Base-by-base conservation (phyloP, 2,113 vertebrate genomes). In the Pelobates fuscus region DNA sequence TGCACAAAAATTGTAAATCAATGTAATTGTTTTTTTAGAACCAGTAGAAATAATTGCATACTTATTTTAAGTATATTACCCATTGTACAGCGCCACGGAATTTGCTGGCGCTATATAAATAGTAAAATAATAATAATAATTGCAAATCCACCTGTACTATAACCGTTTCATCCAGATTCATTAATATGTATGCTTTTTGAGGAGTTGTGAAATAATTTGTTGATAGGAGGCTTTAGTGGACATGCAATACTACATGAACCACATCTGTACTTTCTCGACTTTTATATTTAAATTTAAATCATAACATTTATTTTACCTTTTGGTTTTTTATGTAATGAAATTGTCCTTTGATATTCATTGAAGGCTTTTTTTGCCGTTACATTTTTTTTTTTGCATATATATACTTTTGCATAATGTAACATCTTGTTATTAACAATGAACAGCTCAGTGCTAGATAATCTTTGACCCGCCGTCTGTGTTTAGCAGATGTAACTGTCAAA, bases 381-480 rank as follows among this genome's bases (percentile, higher is more conserved):
- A 68, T 23, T 23, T 64, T 46, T 37, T 20, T 80, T 57, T 57
- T 82, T 24, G 14, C 18, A 1, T 8, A 37, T 21, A 5, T 55
- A 32, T 21, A 15, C 62, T 79, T 29, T 43, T 21, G 49, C 62
- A 54, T 46, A 75, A 52, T n/a, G 23, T 2, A 58, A 4, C 20
- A 29, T 2, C 5, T 2, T 26, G 77, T 77, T 61, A 27, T 41
- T 54, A 78, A 74, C 27, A 20, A 23, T 30, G 14, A 63, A 2
- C 30, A 65, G 23, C 30, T 78, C 62, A 66, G 71, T 69, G 7
- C 49, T 41, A 41, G 3, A 63, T 75, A 23, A 21, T 26, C 66
- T 77, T 69, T 72, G 55, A 78, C 60, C 20, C 58, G 44, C 12
- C 62, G 79, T 46, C 46, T 78, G 0, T 60, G 17, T 73, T 21